Evolutionary conservation across 2,888 invertebrate species (phyloP).

Genomic region (Andricus curvator): DNA sequence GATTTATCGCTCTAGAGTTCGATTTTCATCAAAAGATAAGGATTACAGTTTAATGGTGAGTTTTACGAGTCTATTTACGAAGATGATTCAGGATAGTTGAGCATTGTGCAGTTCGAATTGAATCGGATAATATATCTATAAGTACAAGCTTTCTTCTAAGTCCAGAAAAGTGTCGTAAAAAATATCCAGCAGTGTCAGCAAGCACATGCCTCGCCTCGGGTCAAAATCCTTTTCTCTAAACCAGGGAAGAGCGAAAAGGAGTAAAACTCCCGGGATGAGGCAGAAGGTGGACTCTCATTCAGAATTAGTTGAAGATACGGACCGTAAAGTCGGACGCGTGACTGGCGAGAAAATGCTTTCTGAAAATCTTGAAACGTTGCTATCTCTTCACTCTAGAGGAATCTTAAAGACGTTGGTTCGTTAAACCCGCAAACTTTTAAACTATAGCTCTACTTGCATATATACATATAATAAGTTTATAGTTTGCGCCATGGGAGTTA

Average conservation of each 20-base stretch:
- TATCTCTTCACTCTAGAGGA: slow-evolving; percentile 27
- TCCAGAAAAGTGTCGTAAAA: background rate
- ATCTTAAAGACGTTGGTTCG: slow-evolving; percentile 21
- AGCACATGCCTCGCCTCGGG: slow-evolving; percentile 43
- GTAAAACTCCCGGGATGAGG: background rate
- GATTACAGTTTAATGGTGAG: background rate
- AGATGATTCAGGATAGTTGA: background rate
- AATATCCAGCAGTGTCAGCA: slow-evolving; percentile 12
- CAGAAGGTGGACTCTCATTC: slow-evolving; percentile 43
- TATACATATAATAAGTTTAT: slow-evolving; percentile 24
- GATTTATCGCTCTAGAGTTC: background rate
- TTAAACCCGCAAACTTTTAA: slow-evolving; percentile 27
- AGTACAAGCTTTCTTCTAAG: background rate
- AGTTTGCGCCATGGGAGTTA: background rate
- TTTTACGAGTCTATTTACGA: background rate
- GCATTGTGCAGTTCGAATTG: background rate
- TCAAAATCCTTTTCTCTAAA: slow-evolving; percentile 45
- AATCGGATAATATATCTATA: background rate
- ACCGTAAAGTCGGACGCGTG: slow-evolving; percentile 56
- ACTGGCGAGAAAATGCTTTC: slow-evolving; percentile 46
- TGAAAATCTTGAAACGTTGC: slow-evolving; percentile 39
- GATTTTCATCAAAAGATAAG: too few relatives aligned
- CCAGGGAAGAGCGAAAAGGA: background rate
- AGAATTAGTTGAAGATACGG: slow-evolving; percentile 58
- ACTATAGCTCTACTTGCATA: slow-evolving; percentile 5